Evolutionary conservation across 2,797 vertebrate genomes (phyloP).

Genomic region (Rhinophrynus dorsalis): DNA sequence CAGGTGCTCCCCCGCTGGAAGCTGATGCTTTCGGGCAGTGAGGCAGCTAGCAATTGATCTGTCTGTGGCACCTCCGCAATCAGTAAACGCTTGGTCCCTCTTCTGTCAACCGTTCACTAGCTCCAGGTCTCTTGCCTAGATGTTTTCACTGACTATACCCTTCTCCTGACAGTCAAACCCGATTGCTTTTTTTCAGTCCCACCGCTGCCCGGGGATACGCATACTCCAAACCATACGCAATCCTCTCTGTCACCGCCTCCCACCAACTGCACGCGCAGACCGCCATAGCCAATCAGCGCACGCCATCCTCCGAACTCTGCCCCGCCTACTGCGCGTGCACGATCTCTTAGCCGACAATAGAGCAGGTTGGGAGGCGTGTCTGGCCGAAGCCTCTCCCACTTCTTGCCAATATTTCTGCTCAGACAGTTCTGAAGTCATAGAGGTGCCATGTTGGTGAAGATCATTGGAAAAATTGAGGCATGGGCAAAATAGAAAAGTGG

Average conservation of each 20-base stretch:
- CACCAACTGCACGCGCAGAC: constrained; percentile 9
- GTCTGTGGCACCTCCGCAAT: no score
- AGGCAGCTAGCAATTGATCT: no score
- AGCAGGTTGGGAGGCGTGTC: neutral
- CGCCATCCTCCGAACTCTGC: neutral
- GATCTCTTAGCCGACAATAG: neutral
- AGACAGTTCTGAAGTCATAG: neutral
- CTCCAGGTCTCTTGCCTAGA: no score
- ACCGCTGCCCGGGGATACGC: neutral
- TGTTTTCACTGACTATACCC: no score
- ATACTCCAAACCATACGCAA: neutral
- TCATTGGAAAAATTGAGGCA: no score
- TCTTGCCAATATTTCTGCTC: neutral
- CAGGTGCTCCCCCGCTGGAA: no score
- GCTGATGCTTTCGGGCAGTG: no score
- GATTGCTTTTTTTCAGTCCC: no score
- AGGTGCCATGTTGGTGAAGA: constrained; percentile 10
- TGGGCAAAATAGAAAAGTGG: no score
- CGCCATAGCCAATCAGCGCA: neutral
- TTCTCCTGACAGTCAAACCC: no score
- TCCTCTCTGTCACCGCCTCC: constrained; percentile 3
- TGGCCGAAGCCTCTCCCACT: neutral
- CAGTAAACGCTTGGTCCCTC: no score
- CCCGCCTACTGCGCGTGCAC: constrained; percentile 14
- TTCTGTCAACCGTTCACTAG: no score